Base-by-base conservation (phyloP, 2,797 vertebrate species). In the Typhlichthys eigenmanni region DNA sequence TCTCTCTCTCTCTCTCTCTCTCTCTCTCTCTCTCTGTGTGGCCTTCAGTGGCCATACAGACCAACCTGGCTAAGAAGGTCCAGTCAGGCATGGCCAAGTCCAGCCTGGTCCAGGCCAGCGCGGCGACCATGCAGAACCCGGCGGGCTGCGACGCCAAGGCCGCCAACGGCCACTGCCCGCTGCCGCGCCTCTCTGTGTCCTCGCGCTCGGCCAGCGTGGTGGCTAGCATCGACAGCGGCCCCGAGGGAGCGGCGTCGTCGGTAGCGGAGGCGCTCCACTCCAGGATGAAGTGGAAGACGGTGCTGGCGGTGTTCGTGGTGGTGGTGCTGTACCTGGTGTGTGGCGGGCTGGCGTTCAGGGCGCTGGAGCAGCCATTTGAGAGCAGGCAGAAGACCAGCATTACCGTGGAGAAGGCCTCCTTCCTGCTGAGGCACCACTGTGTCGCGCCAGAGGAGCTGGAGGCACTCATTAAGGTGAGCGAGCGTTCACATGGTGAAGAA, bases 251-350 rank as follows among this genome's bases (percentile, higher is more conserved):
- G 0, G 64, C 61, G 0, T 65, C 61, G 0, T 80, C 69, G 0
- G 64, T 60, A 0, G 67, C 61, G 0, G 66, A 93, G 0, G 89
- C 92, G 10, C 93, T 94, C 43, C 96, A 96, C 69, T 96, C 95
- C 0, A 96, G 99, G 76, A 99, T 98, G 98, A 98, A 98, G 85
- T 98, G 98, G 95, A 98, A 98, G 85, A 98, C 98, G 0, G 97
- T 99, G 70, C 86, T 97, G 66, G 95, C 95, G 0, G 93, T 99
- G 84, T 99, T 99, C 38, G 82, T 99, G 0, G 95, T 99, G 75
- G 98, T 99, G 45, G 93, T 99, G 17, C 84, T 93, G 69, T 99
- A 98, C 87, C 89, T 99, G 64, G 93, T 99, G 32, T 92, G 92
- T 0, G 98, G 98, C 0, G 96, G 96, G 2, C 93, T 98, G 0